Base-by-base conservation (phyloP, 2,888 invertebrate genomes). In the Melanotus villosus region DNA sequence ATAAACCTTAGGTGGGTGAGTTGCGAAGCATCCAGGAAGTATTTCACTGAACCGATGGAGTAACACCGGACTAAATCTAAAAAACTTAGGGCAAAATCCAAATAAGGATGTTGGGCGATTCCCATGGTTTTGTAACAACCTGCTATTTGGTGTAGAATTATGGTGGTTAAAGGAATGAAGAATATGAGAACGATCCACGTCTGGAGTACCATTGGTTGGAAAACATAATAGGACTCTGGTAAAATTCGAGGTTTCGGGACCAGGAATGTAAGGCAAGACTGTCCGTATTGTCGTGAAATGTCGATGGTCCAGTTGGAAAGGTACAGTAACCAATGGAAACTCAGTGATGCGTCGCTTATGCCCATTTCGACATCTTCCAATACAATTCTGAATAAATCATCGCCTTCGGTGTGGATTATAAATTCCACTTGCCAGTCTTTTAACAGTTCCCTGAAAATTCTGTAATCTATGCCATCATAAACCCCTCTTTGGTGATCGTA, bases 191-290 rank as follows among this genome's bases (percentile, higher is more conserved):
- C 7, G 3, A 68, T 1, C 71, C 71, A 71, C 6, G 68, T 14
- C 30, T 30, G 10, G 1, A n/a, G n/a, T 14, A 18, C 14, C 9
- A 71, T 19, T 21, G 71, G 64, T 10, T 59, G 54, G 12, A 71
- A 71, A 38, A 64, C 63, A 45, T 59, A 68, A 14, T 18, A 47
- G 3, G 38, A 23, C 21, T 18, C 18, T n/a, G 52, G 38, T 9
- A 70, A 45, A 5, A 66, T 38, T 43, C 60, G 41, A 12, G 74
- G 72, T 36, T 72, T 71, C n/a, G 76, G 75, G 43, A 75, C 75
- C 10, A 76, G 56, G 52, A 72, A 76, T 14, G 76, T 76, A 16
- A 59, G 21, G 26, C 76, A 76, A 7, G 62, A 58, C 58, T 75
- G 70, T 18, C 72, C 68, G 38, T 73, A 72, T 0, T 73, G 75